phyloP scores from a whole-genome alignment of 2,888 invertebrate species.

The Drosophila anomelani region DNA sequence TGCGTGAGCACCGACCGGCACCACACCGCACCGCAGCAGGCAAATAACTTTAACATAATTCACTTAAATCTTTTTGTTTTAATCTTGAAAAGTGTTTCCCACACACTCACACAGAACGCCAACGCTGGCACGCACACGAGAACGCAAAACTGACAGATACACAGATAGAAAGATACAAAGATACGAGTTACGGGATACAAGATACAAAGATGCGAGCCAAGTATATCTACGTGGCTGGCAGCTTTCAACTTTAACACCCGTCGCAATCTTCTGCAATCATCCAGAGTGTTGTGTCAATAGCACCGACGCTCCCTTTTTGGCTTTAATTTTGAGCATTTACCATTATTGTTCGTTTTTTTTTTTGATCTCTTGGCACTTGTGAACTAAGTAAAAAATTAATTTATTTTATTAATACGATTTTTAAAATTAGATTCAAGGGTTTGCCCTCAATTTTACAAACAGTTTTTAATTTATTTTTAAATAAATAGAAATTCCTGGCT shows the following conservation, averaged over 20 bases:
- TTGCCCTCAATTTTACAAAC: no score
- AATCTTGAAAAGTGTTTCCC: conserved; percentile 75
- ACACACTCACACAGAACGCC: conserved; percentile 16
- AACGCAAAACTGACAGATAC: conserved; percentile 27
- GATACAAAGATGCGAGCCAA: not conserved
- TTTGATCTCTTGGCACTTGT: no score
- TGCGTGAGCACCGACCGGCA: conserved; percentile 51
- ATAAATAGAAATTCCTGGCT: no score
- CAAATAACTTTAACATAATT: conserved; percentile 78
- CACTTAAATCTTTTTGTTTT: conserved; percentile 79
- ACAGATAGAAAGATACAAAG: conserved; percentile 7
- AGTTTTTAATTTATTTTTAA: no score
- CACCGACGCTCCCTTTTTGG: conserved; percentile 13
- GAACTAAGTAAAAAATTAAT: no score
- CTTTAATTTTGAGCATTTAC: conserved; percentile 13
- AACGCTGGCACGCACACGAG: conserved; percentile 10
- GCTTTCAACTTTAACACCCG: conserved; percentile 47
- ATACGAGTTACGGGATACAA: conserved; percentile 5
- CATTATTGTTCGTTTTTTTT: conserved; percentile 32
- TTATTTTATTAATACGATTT: no score
- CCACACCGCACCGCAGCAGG: conserved; percentile 32
- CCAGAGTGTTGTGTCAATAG: conserved; percentile 81
- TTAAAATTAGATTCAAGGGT: no score
- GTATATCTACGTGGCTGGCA: conserved; percentile 5
- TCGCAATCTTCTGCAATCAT: conserved; percentile 75